Base-by-base conservation (phyloP, 2,113 vertebrate genomes). In the Tenrec ecaudatus region DNA sequence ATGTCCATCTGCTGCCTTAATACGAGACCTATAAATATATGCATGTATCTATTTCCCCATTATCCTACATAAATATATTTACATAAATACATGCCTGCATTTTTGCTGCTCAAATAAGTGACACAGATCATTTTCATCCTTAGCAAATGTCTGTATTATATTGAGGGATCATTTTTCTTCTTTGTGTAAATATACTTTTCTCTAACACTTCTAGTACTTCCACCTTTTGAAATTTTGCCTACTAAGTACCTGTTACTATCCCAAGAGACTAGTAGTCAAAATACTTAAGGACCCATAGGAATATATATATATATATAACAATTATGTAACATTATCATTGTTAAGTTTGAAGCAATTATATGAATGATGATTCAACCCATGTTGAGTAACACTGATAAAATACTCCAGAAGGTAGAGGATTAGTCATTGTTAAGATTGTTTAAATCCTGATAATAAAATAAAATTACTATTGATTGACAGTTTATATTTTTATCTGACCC, bases 41-140 rank as follows among this genome's bases (percentile, higher is more conserved):
- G n/a, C n/a, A n/a, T n/a, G n/a, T n/a, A n/a, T n/a, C n/a, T n/a
- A n/a, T n/a, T n/a, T n/a, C n/a, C n/a, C n/a, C n/a, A n/a, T n/a
- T n/a, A n/a, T n/a, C n/a, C n/a, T n/a, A n/a, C n/a, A n/a, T n/a
- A n/a, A n/a, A n/a, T n/a, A n/a, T n/a, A n/a, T n/a, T n/a, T n/a
- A n/a, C n/a, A n/a, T n/a, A n/a, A n/a, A n/a, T n/a, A n/a, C n/a
- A n/a, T n/a, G n/a, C n/a, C n/a, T n/a, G n/a, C n/a, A n/a, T n/a
- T n/a, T 81, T 95, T 29, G 2, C 17, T 88, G 8, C 43, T 81
- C 75, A 68, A n/a, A 12, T 78, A 66, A 53, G 25, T 86, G 38
- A 77, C 17, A 33, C 19, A 89, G 8, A 66, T 68, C 3, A 57
- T 81, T 94, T 90, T 95, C 31, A 83, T 73, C 33, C 64, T 94